Conservation (phyloP, 2,797 vertebrate genomes). For the Gouania willdenowi region DNA sequence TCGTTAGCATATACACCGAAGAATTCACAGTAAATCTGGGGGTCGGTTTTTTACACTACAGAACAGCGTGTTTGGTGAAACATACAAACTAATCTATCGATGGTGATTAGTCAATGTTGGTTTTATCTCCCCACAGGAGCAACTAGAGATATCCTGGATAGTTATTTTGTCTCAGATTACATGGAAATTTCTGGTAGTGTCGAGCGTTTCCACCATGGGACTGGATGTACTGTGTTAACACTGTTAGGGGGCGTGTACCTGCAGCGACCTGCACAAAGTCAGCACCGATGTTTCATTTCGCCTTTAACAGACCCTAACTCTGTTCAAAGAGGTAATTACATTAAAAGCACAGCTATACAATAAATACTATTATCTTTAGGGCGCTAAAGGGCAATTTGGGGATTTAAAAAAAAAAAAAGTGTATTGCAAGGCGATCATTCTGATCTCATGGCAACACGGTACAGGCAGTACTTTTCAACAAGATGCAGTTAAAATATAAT, state of each 20-base stretch:
- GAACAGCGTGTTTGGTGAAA: neutral
- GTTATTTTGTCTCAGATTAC: slow-evolving; percentile 7
- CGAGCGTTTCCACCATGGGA: slow-evolving; percentile 32
- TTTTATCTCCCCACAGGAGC: neutral
- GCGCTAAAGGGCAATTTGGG: too few species aligned
- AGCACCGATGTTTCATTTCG: slow-evolving; percentile 7
- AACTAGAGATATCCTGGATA: neutral
- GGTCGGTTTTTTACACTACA: neutral
- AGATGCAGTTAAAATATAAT: too few species aligned
- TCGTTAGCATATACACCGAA: neutral
- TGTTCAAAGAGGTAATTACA: too few species aligned
- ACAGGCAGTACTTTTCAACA: too few species aligned
- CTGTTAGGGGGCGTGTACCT: slow-evolving; percentile 78
- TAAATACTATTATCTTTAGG: too few species aligned
- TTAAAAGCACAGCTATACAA: too few species aligned
- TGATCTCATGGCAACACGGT: too few species aligned
- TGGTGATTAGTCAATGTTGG: neutral
- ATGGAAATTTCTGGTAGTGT: slow-evolving; percentile 28
- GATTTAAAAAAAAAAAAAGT: too few species aligned
- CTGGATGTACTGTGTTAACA: slow-evolving; percentile 22
- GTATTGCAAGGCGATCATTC: too few species aligned
- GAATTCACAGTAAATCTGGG: neutral
- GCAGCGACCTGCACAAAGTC: slow-evolving; percentile 37
- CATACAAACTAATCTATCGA: slow-evolving; percentile 6
- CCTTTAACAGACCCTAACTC: slow-evolving; percentile 1